Conservation (phyloP, 2,113 vertebrate species). For the Pseudolaguvia tuberculata region DNA sequence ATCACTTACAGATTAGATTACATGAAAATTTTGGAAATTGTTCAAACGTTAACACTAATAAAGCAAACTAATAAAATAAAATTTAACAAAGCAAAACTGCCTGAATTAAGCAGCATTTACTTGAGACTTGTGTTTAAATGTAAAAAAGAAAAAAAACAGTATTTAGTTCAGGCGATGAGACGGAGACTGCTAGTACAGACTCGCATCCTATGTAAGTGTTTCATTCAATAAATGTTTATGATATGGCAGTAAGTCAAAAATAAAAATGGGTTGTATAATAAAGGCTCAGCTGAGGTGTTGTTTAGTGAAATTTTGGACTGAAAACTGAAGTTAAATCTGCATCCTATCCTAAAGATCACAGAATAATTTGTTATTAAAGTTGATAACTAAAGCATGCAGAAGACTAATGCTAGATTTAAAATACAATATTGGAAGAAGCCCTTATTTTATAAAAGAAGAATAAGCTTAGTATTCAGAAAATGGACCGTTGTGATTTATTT, state of each 20-base stretch:
- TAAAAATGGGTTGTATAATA: neutral
- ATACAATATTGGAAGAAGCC: constrained; percentile 11
- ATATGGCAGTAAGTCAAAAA: neutral
- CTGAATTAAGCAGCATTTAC: constrained; percentile 15
- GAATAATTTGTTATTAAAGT: no score
- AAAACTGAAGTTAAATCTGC: no score
- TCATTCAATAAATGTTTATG: neutral
- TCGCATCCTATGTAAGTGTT: neutral
- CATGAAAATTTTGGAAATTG: neutral
- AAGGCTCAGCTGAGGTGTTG: neutral
- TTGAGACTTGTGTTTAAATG: neutral
- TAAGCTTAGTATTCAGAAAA: constrained; percentile 24
- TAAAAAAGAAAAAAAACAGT: neutral
- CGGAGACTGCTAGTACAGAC: neutral
- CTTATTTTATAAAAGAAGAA: constrained; percentile 30
- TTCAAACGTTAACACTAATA: neutral
- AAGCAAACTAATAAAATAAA: neutral
- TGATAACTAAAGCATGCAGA: neutral
- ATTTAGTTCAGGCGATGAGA: constrained; percentile 1
- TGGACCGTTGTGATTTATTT: constrained; percentile 38
- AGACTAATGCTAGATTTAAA: constrained; percentile 10
- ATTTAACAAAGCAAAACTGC: neutral
- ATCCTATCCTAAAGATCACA: no score
- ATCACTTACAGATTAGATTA: neutral
- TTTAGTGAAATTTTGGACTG: neutral